These are phyloP conservation scores for Eretmochelys imbricata DNA, from an alignment of 2,113 vertebrate species.

Conservation along the genomic window DNA sequence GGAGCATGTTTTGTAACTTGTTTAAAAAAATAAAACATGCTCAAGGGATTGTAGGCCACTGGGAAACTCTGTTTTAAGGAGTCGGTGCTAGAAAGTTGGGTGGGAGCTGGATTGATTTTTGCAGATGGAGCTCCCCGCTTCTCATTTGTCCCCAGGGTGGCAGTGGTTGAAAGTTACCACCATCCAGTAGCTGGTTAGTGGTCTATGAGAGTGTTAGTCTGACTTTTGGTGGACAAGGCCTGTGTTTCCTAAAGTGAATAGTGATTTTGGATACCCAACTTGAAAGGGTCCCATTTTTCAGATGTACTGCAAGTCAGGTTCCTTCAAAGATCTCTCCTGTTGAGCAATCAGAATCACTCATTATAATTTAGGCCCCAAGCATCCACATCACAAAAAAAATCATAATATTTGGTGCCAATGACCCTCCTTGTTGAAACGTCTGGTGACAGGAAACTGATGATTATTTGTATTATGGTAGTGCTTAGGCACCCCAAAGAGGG, in stretches of 20 bases:
- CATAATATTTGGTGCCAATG: neutral
- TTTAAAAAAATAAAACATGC: neutral
- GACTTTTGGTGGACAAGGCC: accelerated
- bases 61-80: neutral
- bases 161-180: accelerated
- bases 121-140: neutral
- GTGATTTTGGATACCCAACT: neutral
- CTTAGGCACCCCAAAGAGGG: neutral
- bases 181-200: neutral
- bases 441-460: neutral
- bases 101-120: neutral
- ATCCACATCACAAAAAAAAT: neutral
- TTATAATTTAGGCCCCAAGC: neutral
- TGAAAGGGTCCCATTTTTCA: neutral
- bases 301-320: neutral
- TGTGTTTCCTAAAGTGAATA: neutral
- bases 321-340: neutral
- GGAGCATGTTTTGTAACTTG: constrained; percentile 26
- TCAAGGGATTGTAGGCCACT: neutral
- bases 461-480: neutral
- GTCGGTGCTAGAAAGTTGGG: neutral
- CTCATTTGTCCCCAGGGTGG: neutral
- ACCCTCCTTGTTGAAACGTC: neutral
- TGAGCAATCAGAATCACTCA: neutral
- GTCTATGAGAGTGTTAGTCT: accelerated